Evolutionary conservation across 1,140 invertebrate genomes (phyloP).

Genomic region (Drosophila ohnishii): DNA sequence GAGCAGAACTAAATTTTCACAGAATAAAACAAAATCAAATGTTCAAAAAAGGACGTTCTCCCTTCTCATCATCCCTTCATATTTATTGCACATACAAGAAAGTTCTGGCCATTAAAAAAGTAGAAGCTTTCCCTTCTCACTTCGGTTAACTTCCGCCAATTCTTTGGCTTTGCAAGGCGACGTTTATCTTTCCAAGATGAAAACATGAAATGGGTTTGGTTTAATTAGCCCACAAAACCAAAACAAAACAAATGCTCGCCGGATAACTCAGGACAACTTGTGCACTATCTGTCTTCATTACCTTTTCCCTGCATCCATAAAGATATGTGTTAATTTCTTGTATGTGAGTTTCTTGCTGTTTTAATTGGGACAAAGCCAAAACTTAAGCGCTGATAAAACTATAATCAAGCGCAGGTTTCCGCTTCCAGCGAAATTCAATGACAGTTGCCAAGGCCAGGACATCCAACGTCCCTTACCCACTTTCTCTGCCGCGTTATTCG

Average conservation of each 20-base stretch:
- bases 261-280: conserved; percentile 37
- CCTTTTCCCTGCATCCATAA: conserved; percentile 25
- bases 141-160: conserved; percentile 14
- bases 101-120: conserved; percentile 69
- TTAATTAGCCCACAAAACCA: conserved; percentile 70
- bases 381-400: conserved; percentile 63
- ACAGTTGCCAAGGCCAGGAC: conserved; percentile 42
- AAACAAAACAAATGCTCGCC: conserved; percentile 54
- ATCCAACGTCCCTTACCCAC: conserved; percentile 5
- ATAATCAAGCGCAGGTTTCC: conserved; percentile 41
- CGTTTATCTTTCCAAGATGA: conserved; percentile 56
- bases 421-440: conserved; percentile 59
- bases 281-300: conserved; percentile 28
- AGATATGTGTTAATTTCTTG: conserved; percentile 32
- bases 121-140: conserved; percentile 40
- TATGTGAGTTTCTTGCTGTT: conserved; percentile 11
- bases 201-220: conserved; percentile 72
- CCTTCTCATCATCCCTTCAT: conserved; percentile 8
- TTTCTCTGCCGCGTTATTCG: conserved; percentile 46
- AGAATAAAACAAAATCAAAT: neutral
- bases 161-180: conserved; percentile 25
- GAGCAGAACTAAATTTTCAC: neutral
- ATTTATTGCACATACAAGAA: conserved; percentile 58
- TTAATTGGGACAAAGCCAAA: conserved; percentile 47
- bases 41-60: neutral